Base-by-base conservation (phyloP, 2,113 vertebrate genomes). In the Macroglossus sobrinus region DNA sequence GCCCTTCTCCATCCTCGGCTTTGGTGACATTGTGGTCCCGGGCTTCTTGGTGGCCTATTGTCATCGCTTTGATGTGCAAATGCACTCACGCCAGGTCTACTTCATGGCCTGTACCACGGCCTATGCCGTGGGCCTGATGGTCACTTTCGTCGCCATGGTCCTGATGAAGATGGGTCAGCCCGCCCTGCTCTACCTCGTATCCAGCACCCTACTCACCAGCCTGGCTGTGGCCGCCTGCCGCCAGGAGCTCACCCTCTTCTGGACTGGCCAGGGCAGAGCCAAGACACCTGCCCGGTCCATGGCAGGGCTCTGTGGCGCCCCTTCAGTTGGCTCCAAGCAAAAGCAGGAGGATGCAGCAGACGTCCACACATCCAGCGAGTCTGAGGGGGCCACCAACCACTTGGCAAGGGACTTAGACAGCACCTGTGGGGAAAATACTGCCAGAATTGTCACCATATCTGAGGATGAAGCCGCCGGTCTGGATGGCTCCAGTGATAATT, bases 151-250 rank as follows among this genome's bases (percentile, higher is more conserved):
- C 40, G 99, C 98, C 26, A 98, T 99, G 98, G 98, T 98, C 30
- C 53, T 99, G 97, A 99, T 98, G 98, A 97, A 99, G 98, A 99
- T 97, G 97, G 99, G 99, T 85, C 99, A 99, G 97, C 99, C 99
- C 10, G 99, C 99, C 72, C 96, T 99, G 96, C 98, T 99, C 84
- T 99, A 98, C 98, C 97, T 99, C 94, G 98, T 99, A 97, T 99
- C 99, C 92, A 99, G 99, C 97, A 99, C 99, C 84, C 98, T 99
- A 97, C 98, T 99, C 97, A 99, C 98, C 98, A 99, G 99, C 98
- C 98, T 99, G 87, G 84, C 96, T 7, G 98, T 99, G 97, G 99
- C 99, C 1, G 96, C 99, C 98, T 98, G 98, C 97, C 97, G 98
- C 97, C 98, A 97, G 86, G 98, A 99, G 97, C 94, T 99, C 72